Evolutionary conservation across 2,888 invertebrate species (phyloP).

Genomic region (Himalopsyche kuldschensis): DNA sequence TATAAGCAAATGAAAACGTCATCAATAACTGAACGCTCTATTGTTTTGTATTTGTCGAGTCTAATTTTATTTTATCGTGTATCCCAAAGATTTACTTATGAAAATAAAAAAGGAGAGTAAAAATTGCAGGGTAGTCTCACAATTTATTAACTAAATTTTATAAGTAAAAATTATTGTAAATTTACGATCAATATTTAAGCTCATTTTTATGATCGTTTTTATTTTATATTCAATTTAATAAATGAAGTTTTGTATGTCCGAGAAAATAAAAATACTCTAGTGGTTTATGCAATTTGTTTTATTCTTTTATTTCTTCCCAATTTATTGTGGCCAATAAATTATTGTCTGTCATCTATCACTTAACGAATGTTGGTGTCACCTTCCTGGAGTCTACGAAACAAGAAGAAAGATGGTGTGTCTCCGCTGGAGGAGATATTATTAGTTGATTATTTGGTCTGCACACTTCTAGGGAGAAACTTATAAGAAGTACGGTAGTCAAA

Average conservation of each 20-base stretch:
- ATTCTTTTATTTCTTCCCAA: not conserved
- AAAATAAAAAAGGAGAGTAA: constrained; percentile 19
- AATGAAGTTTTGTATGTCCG: constrained; percentile 36
- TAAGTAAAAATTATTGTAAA: constrained; percentile 20
- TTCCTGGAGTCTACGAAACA: too few relatives aligned
- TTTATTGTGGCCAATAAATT: too few relatives aligned
- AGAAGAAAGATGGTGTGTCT: too few relatives aligned
- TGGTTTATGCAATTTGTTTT: not conserved
- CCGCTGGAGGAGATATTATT: too few relatives aligned
- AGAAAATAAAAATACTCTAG: constrained; percentile 23
- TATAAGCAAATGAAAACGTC: not conserved
- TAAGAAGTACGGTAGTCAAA: too few relatives aligned
- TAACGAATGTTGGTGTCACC: too few relatives aligned
- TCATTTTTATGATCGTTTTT: constrained; percentile 34
- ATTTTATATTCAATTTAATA: constrained; percentile 39
- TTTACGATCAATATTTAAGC: constrained; percentile 16
- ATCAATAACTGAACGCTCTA: not conserved
- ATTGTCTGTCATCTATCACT: too few relatives aligned
- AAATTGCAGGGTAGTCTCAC: constrained; percentile 39
- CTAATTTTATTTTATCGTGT: not conserved
- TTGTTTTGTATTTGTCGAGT: not conserved
- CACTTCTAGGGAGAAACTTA: too few relatives aligned
- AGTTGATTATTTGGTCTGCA: too few relatives aligned
- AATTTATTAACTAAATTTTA: constrained; percentile 24
- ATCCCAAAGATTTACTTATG: constrained; percentile 39